These are phyloP conservation scores for Epinotia bilunana DNA, from an alignment of 2,888 invertebrate genomes.

Conservation along the genomic window DNA sequence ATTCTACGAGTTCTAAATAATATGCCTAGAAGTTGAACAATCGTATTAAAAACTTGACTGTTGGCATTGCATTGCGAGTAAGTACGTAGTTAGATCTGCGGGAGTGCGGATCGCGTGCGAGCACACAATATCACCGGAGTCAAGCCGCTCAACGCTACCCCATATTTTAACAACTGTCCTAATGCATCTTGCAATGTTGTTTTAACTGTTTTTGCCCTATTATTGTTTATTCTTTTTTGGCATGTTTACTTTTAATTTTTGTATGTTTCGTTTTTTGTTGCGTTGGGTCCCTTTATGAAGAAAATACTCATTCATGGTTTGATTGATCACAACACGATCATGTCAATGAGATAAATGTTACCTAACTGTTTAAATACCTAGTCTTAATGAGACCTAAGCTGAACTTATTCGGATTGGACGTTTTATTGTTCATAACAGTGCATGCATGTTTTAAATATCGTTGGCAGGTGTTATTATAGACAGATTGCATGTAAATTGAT, in stretches of 20 bases:
- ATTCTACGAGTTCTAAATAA: not conserved
- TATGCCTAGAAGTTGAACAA: not conserved
- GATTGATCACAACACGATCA: conserved; percentile 51
- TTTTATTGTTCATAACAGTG: conserved; percentile 9
- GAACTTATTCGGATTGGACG: conserved; percentile 13
- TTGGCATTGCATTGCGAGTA: not conserved
- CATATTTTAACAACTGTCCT: conserved; percentile 85
- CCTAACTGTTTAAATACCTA: not conserved
- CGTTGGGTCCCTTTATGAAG: conserved; percentile 45
- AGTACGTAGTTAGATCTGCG: conserved; percentile 22
- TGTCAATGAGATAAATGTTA: conserved; percentile 27
- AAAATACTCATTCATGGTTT: conserved; percentile 51
- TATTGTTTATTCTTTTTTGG: conserved; percentile 78
- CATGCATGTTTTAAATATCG: conserved; percentile 34
- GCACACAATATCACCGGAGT: conserved; percentile 74
- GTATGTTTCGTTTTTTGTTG: conserved; percentile 63
- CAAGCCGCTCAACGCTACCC: conserved; percentile 78
- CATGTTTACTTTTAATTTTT: conserved; percentile 83
- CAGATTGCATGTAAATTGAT: conserved; percentile 82
- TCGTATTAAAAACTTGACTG: not conserved
- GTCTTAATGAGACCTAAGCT: conserved; percentile 12
- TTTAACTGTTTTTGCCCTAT: conserved; percentile 82
- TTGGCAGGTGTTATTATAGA: conserved; percentile 18
- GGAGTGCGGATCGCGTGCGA: conserved; percentile 71
- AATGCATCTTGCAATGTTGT: conserved; percentile 85